Percentiles rank a stretch among this genome's conserved stretches.
phyloP scores from a whole-genome alignment of 1,140 invertebrate species.

The Zelostemma sp. region DNA sequence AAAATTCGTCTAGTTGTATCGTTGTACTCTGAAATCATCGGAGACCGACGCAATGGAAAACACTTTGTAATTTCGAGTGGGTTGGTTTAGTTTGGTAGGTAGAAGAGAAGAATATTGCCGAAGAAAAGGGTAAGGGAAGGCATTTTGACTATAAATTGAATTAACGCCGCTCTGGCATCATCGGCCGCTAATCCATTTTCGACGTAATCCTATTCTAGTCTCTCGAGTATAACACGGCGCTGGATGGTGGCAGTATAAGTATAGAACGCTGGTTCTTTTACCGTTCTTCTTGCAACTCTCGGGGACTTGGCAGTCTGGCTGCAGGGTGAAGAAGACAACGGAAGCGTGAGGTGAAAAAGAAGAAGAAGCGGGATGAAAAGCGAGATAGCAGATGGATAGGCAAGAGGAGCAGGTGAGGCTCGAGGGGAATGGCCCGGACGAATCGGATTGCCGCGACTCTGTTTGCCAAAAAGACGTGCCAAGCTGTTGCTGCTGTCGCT shows the following conservation, averaged over 20 bases:
- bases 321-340: constrained; percentile 24
- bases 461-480: constrained; percentile 27
- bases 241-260: not conserved
- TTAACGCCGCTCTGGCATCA: constrained; percentile 35
- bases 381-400: constrained; percentile 10
- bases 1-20: too few relatives aligned
- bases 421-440: constrained; percentile 15
- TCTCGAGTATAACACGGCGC: constrained; percentile 12
- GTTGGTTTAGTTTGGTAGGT: too few relatives aligned
- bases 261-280: constrained; percentile 10
- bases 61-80: too few relatives aligned
- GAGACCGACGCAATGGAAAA: too few relatives aligned
- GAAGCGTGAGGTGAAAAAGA: constrained; percentile 14
- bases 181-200: constrained; percentile 46
- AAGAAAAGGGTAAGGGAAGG: constrained; percentile 12
- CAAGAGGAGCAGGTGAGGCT: constrained; percentile 6
- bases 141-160: constrained; percentile 42
- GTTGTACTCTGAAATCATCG: too few relatives aligned
- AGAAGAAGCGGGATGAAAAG: constrained; percentile 11
- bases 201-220: constrained; percentile 31
- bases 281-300: constrained; percentile 7
- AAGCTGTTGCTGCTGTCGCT: constrained; percentile 36
- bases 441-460: constrained; percentile 42
- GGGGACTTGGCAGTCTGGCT: constrained; percentile 12
- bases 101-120: constrained; percentile 20